Evolutionary conservation across 2,888 invertebrate species (phyloP).

Genomic region (Caenorhabditis drosophilae): DNA sequence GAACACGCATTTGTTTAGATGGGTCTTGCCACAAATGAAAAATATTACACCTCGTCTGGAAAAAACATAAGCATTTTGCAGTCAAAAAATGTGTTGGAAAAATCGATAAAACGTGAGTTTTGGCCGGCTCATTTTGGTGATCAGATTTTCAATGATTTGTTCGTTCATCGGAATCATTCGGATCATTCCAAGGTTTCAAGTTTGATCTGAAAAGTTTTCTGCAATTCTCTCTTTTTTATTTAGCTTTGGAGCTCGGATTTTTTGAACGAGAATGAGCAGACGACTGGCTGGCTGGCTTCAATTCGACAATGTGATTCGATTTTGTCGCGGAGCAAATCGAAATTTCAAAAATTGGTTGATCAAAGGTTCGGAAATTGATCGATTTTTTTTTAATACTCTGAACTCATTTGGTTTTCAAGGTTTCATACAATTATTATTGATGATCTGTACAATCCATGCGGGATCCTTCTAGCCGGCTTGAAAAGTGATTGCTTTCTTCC

Average conservation of each 20-base stretch:
- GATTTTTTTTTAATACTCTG: no score
- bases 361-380: slow-evolving; percentile 31
- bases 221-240: not conserved
- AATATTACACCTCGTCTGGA: no score
- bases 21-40: no score
- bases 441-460: slow-evolving; percentile 69
- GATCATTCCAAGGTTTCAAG: slow-evolving; percentile 8
- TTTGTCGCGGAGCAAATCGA: slow-evolving; percentile 44
- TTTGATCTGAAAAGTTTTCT: not conserved
- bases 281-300: slow-evolving; percentile 63
- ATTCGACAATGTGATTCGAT: slow-evolving; percentile 62
- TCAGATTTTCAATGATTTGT: slow-evolving; percentile 27
- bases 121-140: slow-evolving; percentile 38
- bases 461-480: slow-evolving; percentile 61
- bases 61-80: slow-evolving; percentile 6
- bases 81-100: slow-evolving; percentile 22
- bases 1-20: no score
- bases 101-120: slow-evolving; percentile 20
- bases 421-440: slow-evolving; percentile 68
- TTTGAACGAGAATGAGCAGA: slow-evolving; percentile 40
- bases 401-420: no score
- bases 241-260: slow-evolving; percentile 37
- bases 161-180: slow-evolving; percentile 29
- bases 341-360: slow-evolving; percentile 61
- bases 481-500: slow-evolving; percentile 24